Evolutionary conservation across 2,113 vertebrate species (phyloP).

Genomic region (Spheniscus mendiculus): DNA sequence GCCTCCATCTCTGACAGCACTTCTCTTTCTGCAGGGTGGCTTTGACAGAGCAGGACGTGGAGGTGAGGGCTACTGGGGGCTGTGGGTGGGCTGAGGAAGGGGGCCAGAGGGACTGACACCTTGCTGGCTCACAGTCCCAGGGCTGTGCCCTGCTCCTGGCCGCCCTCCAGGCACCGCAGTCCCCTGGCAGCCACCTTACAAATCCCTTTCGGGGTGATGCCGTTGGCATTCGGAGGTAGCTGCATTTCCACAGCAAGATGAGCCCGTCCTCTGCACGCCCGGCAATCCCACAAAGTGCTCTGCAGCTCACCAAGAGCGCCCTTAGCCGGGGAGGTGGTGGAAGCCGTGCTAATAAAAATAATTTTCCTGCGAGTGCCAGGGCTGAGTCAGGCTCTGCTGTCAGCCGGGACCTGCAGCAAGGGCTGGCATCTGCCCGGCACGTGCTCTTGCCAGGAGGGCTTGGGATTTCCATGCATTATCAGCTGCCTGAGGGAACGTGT

Average conservation of each 20-base stretch:
- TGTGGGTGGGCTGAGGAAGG: rapidly evolving
- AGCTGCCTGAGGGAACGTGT: background rate
- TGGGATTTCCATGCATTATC: background rate
- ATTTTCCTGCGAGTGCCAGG: background rate
- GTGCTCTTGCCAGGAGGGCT: background rate
- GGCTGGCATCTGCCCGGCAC: background rate
- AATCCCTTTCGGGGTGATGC: background rate
- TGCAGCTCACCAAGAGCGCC: background rate
- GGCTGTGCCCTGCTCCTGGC: background rate
- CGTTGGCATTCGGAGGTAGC: background rate
- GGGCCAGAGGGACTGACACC: rapidly evolving
- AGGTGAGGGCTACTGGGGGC: slow-evolving; percentile 67
- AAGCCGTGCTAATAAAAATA: background rate
- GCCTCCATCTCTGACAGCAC: background rate
- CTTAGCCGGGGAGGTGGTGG: background rate
- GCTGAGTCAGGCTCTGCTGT: background rate
- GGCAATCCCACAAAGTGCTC: background rate
- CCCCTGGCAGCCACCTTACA: background rate
- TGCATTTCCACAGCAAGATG: background rate
- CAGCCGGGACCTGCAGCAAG: background rate
- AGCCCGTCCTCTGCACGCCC: background rate
- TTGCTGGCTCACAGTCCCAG: background rate
- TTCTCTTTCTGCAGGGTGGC: slow-evolving; percentile 69
- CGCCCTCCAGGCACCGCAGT: background rate
- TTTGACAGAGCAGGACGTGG: slow-evolving; percentile 84